phyloP scores from a whole-genome alignment of 2,113 vertebrate species.

The Paraplagusia blochii region DNA sequence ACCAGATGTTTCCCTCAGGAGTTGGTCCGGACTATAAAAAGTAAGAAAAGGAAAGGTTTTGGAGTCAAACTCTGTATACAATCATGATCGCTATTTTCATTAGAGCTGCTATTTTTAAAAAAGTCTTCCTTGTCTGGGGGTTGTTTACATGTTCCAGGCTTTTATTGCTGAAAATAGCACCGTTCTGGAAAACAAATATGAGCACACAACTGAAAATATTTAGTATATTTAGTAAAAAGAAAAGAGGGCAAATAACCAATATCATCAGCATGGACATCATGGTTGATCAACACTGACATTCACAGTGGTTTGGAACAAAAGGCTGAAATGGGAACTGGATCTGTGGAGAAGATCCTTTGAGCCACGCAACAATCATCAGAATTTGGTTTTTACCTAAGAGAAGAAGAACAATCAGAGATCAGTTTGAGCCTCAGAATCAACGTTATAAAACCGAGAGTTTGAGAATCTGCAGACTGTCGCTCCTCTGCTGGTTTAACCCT shows the following conservation, averaged over 20 bases:
- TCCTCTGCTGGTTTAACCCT: slow-evolving; percentile 22
- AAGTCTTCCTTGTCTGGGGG: background rate
- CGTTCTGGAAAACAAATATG: background rate
- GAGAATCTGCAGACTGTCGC: slow-evolving; percentile 17
- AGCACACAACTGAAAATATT: background rate
- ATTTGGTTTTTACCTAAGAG: background rate
- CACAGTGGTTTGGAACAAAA: background rate
- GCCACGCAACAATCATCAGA: background rate
- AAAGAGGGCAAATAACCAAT: background rate
- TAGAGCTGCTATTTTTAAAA: background rate
- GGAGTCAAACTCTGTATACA: background rate
- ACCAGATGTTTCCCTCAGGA: background rate
- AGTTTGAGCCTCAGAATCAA: no score
- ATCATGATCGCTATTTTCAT: background rate
- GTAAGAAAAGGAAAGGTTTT: background rate
- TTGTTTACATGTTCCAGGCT: background rate
- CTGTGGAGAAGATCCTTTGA: background rate
- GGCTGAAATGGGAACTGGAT: rapidly evolving
- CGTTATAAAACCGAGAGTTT: slow-evolving; percentile 3
- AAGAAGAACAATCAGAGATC: background rate
- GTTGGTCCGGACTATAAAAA: background rate
- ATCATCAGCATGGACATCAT: background rate
- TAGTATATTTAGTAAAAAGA: no score
- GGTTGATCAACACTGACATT: background rate
- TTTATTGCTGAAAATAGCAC: background rate